A percentile compares a stretch with the other conserved stretches of the same genome.
Conservation (phyloP, 2,797 vertebrate genomes). For the Danio kyathit region DNA sequence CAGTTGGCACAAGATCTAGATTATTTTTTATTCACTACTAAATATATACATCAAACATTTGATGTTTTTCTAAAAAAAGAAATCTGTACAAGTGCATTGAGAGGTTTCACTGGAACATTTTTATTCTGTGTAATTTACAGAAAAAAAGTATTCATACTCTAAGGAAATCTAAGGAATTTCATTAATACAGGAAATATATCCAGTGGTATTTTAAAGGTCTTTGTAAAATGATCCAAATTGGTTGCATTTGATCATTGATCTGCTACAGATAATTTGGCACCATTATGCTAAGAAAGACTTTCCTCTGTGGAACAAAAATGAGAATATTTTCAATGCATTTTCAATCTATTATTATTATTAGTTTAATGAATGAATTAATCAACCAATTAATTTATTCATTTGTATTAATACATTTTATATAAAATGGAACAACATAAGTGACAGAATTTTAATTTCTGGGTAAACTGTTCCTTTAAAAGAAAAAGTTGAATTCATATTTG, state of each 20-base stretch:
- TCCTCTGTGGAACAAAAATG: background rate
- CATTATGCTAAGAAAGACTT: background rate
- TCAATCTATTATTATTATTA: too few relatives aligned
- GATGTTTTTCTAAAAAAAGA: background rate
- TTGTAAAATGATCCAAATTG: constrained; percentile 1
- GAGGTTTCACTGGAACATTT: constrained; percentile 14
- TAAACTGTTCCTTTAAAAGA: background rate
- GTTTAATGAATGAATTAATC: too few relatives aligned
- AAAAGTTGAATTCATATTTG: background rate
- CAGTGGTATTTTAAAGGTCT: constrained; percentile 8
- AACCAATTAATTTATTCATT: too few relatives aligned
- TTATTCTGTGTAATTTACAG: constrained; percentile 8
- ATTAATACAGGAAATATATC: background rate
- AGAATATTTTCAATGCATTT: background rate
- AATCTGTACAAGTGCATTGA: background rate
- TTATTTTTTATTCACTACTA: background rate
- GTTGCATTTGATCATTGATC: constrained; percentile 1
- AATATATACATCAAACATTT: background rate
- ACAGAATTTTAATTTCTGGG: background rate
- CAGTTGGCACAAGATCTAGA: background rate
- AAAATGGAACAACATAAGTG: too few relatives aligned
- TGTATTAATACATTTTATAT: too few relatives aligned
- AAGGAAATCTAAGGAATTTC: background rate
- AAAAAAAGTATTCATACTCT: background rate
- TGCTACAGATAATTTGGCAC: constrained; percentile 29